Percentiles rank a stretch among this genome's conserved stretches.
phyloP scores from a whole-genome alignment of 2,113 vertebrate species.

The Macrotus californicus region DNA sequence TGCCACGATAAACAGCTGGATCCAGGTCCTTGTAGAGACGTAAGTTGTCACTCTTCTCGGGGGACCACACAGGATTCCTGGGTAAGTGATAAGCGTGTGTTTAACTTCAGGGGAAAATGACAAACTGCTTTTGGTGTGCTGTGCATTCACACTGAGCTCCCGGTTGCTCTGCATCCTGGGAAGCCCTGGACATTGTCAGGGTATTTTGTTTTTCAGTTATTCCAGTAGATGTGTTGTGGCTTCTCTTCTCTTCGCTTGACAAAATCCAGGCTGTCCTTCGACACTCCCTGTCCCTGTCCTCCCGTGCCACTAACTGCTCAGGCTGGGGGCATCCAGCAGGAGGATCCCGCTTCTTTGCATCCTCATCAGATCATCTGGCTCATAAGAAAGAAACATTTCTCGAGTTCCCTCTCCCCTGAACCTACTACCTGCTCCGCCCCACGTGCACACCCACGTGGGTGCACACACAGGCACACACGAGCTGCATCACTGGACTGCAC shows the following conservation, averaged over 20 bases:
- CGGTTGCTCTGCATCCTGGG: background rate
- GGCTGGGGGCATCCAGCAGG: background rate
- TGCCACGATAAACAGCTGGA: background rate
- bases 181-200: background rate
- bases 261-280: background rate
- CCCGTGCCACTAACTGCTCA: background rate
- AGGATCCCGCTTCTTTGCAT: background rate
- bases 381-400: background rate
- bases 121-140: background rate
- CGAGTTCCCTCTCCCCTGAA: background rate
- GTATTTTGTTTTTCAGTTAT: background rate
- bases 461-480: background rate
- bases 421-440: background rate
- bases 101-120: background rate
- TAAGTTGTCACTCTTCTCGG: background rate
- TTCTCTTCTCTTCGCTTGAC: background rate
- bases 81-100: accelerated
- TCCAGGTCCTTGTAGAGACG: background rate
- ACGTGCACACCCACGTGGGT: background rate
- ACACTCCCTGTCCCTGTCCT: background rate
- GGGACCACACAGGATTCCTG: background rate
- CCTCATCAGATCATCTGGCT: background rate
- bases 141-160: background rate
- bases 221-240: background rate
- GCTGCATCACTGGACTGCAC: background rate